These are phyloP conservation scores for Spodoptera littoralis DNA, from an alignment of 2,888 invertebrate species.

Conservation along the genomic window DNA sequence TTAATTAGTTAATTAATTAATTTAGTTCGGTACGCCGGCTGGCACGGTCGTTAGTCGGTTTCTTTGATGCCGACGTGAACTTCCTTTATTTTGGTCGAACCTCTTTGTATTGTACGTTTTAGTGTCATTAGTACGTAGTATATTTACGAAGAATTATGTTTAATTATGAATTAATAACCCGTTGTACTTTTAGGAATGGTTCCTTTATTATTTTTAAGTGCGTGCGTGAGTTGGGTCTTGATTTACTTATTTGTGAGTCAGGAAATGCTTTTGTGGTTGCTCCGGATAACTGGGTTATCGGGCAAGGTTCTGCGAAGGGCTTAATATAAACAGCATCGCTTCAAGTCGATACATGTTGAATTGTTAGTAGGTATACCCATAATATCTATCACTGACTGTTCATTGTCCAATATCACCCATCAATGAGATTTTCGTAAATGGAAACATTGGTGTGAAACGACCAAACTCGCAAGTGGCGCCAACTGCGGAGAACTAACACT, in stretches of 20 bases:
- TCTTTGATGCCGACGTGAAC: slow-evolving; percentile 74
- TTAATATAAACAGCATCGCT: background rate
- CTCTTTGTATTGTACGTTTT: slow-evolving; percentile 66
- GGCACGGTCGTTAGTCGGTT: slow-evolving; percentile 69
- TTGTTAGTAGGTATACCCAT: no score
- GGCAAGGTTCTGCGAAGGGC: slow-evolving; percentile 20
- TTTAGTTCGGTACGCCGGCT: slow-evolving; percentile 72
- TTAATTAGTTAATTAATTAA: slow-evolving; percentile 86
- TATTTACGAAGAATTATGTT: slow-evolving; percentile 57
- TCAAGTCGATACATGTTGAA: no score
- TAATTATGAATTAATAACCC: slow-evolving; percentile 58
- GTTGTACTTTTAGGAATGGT: slow-evolving; percentile 46
- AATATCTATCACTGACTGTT: no score
- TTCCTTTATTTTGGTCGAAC: slow-evolving; percentile 63
- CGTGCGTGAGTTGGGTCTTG: slow-evolving; percentile 18
- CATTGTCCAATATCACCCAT: no score
- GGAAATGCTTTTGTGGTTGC: slow-evolving; percentile 21
- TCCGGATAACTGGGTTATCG: slow-evolving; percentile 22
- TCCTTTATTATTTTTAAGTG: slow-evolving; percentile 40
- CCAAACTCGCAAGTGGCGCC: no score
- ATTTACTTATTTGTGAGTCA: slow-evolving; percentile 14
- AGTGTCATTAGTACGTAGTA: slow-evolving; percentile 58
- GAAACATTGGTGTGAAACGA: no score
- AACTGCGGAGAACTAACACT: no score
- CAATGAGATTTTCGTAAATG: no score